Evolutionary conservation across 2,113 vertebrate species (phyloP).

Genomic region (Reinhardtius hippoglossoides): DNA sequence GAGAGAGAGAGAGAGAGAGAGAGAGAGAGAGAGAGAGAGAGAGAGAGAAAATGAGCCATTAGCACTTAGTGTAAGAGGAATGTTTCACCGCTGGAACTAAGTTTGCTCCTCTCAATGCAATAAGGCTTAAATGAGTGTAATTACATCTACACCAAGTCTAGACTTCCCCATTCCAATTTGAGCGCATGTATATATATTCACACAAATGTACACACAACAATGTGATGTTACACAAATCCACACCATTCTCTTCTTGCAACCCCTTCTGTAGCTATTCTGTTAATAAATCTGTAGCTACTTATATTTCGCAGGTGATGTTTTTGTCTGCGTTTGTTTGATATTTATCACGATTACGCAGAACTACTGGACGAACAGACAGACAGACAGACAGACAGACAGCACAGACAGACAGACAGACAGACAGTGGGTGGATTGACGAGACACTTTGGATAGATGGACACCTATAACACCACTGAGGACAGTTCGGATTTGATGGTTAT

Average conservation of each 20-base stretch:
- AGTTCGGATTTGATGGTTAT: not conserved
- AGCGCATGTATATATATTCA: slow-evolving; percentile 1
- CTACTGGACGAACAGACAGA: too few species aligned
- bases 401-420: not conserved
- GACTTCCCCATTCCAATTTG: slow-evolving; percentile 20
- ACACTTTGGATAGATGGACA: not conserved
- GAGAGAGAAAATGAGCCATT: slow-evolving; percentile 4
- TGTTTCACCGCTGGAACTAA: not conserved
- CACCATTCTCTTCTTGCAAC: slow-evolving; percentile 1
- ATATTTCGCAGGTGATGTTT: too few species aligned
- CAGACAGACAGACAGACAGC: too few species aligned
- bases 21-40: not conserved
- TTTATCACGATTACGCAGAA: not conserved
- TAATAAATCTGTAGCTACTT: too few species aligned
- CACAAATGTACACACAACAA: slow-evolving; percentile 24
- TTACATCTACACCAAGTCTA: slow-evolving; percentile 51
- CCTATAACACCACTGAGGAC: not conserved
- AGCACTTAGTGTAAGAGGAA: slow-evolving; percentile 14
- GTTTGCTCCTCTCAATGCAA: slow-evolving; percentile 4
- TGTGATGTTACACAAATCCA: slow-evolving; percentile 30
- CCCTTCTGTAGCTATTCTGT: too few species aligned
- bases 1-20: not conserved
- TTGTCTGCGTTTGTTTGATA: slow-evolving; percentile 6
- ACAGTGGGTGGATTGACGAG: not conserved
- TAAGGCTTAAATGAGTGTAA: slow-evolving; percentile 18